A percentile compares a stretch with the other conserved stretches of the same genome.
These are phyloP conservation scores for Dunckerocampus dactyliophorus DNA, from an alignment of 2,113 vertebrate species.

Conservation along the genomic window DNA sequence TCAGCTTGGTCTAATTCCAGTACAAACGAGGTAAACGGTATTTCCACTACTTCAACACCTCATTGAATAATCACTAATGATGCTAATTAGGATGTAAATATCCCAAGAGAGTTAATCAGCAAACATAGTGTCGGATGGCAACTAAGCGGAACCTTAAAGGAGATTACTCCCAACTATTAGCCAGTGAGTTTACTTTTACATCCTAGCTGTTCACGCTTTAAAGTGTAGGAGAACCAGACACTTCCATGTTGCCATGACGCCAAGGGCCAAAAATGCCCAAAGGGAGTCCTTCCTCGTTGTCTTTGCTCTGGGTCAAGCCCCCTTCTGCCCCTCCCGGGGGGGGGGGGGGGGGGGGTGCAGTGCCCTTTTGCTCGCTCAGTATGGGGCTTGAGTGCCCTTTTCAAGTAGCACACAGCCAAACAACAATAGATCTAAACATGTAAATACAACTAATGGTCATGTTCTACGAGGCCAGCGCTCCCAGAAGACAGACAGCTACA, in stretches of 20 bases:
- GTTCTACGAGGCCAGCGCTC: background rate
- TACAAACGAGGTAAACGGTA: slow-evolving; percentile 5
- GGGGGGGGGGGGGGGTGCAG: slow-evolving; percentile 63
- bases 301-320: slow-evolving; percentile 50
- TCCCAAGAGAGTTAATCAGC: slow-evolving; percentile 1
- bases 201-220: slow-evolving; percentile 18
- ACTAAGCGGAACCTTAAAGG: slow-evolving; percentile 16
- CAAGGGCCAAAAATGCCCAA: slow-evolving; percentile 36
- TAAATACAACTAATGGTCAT: slow-evolving; percentile 16
- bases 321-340: slow-evolving; percentile 50
- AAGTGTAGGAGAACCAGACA: slow-evolving; percentile 12
- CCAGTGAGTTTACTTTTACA: slow-evolving; percentile 35
- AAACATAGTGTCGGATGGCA: background rate
- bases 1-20: slow-evolving; percentile 3
- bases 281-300: slow-evolving; percentile 35
- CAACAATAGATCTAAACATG: slow-evolving; percentile 47
- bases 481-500: slow-evolving; percentile 40
- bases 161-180: slow-evolving; percentile 47
- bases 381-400: slow-evolving; percentile 33
- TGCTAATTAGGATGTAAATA: slow-evolving; percentile 11
- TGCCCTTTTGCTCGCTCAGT: slow-evolving; percentile 59
- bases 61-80: slow-evolving; percentile 16
- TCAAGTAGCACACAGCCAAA: slow-evolving; percentile 46
- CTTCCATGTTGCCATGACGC: slow-evolving; percentile 54
- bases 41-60: background rate